Conservation (phyloP, 2,888 invertebrate genomes). For the Trilocha varians region DNA sequence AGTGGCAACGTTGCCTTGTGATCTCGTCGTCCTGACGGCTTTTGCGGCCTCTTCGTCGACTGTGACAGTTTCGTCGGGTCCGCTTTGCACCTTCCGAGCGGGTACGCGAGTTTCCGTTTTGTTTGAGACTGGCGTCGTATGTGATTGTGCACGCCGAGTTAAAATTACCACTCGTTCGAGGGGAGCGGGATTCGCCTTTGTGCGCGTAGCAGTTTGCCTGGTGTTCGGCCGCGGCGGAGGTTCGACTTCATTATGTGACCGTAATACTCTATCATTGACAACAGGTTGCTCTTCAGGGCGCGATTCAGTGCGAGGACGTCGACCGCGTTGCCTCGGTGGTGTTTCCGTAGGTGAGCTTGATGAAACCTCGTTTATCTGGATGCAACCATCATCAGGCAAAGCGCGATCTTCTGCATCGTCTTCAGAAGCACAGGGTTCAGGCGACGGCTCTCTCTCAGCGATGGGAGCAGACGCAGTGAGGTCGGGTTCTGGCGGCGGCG, state of each 20-base stretch:
- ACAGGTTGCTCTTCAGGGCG: constrained; percentile 26
- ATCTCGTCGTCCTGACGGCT: constrained; percentile 28
- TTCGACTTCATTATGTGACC: constrained; percentile 55
- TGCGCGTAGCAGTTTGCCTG: constrained; percentile 31
- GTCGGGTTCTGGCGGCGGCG: constrained; percentile 14
- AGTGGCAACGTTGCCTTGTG: constrained; percentile 24
- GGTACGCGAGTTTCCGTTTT: constrained; percentile 12
- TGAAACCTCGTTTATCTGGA: constrained; percentile 79
- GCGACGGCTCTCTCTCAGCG: constrained; percentile 9
- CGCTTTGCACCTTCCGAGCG: constrained; percentile 17
- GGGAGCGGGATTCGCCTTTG: constrained; percentile 13
- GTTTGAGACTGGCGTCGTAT: constrained; percentile 13
- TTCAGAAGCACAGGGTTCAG: constrained; percentile 11
- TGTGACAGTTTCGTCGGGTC: constrained; percentile 14
- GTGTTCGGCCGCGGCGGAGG: constrained; percentile 39
- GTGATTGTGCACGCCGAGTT: constrained; percentile 32
- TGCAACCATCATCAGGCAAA: constrained; percentile 48
- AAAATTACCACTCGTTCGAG: constrained; percentile 51
- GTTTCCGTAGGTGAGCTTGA: constrained; percentile 73
- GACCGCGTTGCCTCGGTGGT: constrained; percentile 38
- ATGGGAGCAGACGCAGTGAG: constrained; percentile 12
- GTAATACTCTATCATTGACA: constrained; percentile 51
- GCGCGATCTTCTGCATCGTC: constrained; percentile 8
- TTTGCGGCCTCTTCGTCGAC: constrained; percentile 21
- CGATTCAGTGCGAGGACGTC: constrained; percentile 30